Evolutionary conservation across 2,797 vertebrate genomes (phyloP).

Genomic region (Thamnophis elegans): DNA sequence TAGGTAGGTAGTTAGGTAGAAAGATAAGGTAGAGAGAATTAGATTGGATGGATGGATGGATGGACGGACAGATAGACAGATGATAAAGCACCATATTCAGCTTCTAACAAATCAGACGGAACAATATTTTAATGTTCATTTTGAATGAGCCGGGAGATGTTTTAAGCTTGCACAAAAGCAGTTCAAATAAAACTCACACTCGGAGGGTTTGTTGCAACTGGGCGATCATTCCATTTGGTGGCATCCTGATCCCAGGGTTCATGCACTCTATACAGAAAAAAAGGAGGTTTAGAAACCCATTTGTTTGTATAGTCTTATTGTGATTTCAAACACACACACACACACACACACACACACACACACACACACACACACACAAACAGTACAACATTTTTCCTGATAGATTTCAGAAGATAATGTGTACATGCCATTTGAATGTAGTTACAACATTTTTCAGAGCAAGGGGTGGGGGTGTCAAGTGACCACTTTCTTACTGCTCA

Average conservation of each 20-base stretch:
- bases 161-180: not conserved
- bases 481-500: constrained; percentile 74
- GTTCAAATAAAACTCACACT: constrained; percentile 63
- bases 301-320: not conserved
- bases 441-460: not conserved
- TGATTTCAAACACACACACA: no score
- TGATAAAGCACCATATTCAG: not conserved
- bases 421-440: not conserved
- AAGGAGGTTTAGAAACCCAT: constrained; percentile 20
- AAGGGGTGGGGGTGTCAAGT: not conserved
- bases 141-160: not conserved
- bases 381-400: not conserved
- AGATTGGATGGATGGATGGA: no score
- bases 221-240: constrained; percentile 74
- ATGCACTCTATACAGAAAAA: constrained; percentile 65
- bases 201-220: constrained; percentile 66
- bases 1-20: no score
- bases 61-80: no score
- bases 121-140: not conserved
- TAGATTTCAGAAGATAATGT: not conserved
- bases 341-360: no score
- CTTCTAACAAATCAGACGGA: not conserved
- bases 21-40: no score
- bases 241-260: constrained; percentile 70
- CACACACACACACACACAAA: no score